Evolutionary conservation across 2,113 vertebrate species (phyloP), one percentile per base, ranked within the genome.

Genomic region (Psilopsiagon aymara): DNA sequence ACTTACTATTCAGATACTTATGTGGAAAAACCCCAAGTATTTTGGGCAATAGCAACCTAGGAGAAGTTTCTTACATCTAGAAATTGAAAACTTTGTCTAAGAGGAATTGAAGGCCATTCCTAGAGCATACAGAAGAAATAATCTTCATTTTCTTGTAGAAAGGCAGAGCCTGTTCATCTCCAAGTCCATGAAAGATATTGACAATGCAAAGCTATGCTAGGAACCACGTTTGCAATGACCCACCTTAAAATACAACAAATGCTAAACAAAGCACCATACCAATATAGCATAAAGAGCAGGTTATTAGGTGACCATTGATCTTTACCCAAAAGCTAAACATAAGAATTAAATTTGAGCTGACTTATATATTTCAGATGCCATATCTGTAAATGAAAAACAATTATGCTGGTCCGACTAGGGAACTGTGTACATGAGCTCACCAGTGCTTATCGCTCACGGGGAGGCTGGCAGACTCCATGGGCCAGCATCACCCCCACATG

Each of bases 401-500:
- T 17, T 23, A 28, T 11, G 52, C n/a, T 7, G 5, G 7, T 24
- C 8, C 67, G 17, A 24, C 8, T 23, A 16, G 23, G 6, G 8
- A 29, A 5, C 17, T 8, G 6, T 12, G 24, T 35, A 25, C 1
- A 0, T 15, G 17, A 88, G 53, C 20, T 86, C 51, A 43, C 9
- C 10, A 12, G 39, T 4, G 3, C 16, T 29, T 6, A 21, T 14
- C 35, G 47, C 41, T n/a, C 10, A 29, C 29, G 11, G 25, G 35
- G 43, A 64, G 37, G 47, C 39, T 57, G 31, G n/a, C 33, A 69
- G 53, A 73, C 51, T 75, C 60, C 7, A 6, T 9, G 28, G 23
- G 12, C 63, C 67, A 51, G 18, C 63, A 9, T 14, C 9, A 1
- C 15, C 29, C 41, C 20, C 51, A 18, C 2, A 0, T 2, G 17